Base-by-base conservation (phyloP, 2,888 invertebrate genomes). In the Malthinus flaveolus region DNA sequence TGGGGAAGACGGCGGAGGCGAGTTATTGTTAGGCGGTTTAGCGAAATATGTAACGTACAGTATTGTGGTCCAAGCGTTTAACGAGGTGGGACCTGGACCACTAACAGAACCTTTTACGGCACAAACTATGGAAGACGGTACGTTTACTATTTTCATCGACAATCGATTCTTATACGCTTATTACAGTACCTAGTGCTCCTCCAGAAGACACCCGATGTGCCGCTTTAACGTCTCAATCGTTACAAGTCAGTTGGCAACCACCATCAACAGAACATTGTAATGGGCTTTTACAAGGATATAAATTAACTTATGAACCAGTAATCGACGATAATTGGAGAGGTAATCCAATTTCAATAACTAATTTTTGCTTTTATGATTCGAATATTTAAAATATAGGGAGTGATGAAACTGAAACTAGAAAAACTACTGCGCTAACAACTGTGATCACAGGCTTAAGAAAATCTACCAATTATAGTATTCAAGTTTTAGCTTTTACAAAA, bases 161-260 rank as follows among this genome's bases (percentile, higher is more conserved):
- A 15, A 3, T 12, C 9, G 9, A 23, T 39, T 42, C 9, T 15
- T n/a, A 3, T 15, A 0, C 15, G 23, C 36, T 10, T 11, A 10
- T 56, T 59, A 5, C 72, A 92, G 91, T 90, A 45, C 92, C 92
- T 39, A 89, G 88, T 70, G 84, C 85, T 72, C 84, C 91, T n/a
- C 91, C 91, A 0, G 87, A 88, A 74, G 89, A 88, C 71, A 86
- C 92, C 10, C 83, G 89, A 58, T 91, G 91, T 71, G 86, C 86
- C 0, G 85, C 90, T 0, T 75, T 90, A 44, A 87, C 88, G 23
- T 89, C 91, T 0, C 88, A 89, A 70, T 89, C 89, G 6, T 79
- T 92, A 53, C 88, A 90, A 79, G 85, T 92, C 12, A 87, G 88
- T 48, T 92, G 92, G 92, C 88, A 90, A 64, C 89, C 90, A 9